phyloP scores from a whole-genome alignment of 2,888 invertebrate genomes.

The Aporophyla nigra region DNA sequence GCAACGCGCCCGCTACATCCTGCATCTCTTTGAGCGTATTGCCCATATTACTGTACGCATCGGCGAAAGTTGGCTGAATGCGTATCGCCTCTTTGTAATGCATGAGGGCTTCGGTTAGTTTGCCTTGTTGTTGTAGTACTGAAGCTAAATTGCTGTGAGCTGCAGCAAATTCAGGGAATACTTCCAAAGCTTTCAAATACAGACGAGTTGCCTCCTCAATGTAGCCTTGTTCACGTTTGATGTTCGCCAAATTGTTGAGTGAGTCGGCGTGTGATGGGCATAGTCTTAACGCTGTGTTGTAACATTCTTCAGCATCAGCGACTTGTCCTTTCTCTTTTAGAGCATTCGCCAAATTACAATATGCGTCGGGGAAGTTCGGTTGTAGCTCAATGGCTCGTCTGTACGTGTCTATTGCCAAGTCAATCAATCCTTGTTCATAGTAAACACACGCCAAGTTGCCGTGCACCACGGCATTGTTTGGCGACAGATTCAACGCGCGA shows the following conservation, averaged over 20 bases:
- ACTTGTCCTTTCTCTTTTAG: constrained; percentile 99
- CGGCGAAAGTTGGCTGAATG: constrained; percentile 99
- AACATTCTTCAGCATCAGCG: constrained; percentile 98
- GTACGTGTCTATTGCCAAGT: constrained; percentile 99
- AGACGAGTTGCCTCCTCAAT: constrained; percentile 99
- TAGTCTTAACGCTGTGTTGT: constrained; percentile 98
- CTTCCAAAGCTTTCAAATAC: constrained; percentile 97
- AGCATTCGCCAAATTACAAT: constrained; percentile 99
- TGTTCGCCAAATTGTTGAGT: constrained; percentile 99
- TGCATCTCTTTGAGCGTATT: constrained; percentile 99
- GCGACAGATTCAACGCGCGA: constrained; percentile 98
- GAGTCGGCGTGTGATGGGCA: constrained; percentile 99
- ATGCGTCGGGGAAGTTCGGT: constrained; percentile 99
- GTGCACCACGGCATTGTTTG: constrained; percentile 99
- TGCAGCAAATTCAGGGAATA: constrained; percentile 99
- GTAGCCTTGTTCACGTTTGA: constrained; percentile 99
- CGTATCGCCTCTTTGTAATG: constrained; percentile 99
- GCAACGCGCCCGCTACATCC: constrained; percentile 98
- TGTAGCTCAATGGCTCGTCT: constrained; percentile 99
- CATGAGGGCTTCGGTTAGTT: constrained; percentile 98
- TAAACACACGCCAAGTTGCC: constrained; percentile 99
- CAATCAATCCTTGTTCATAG: constrained; percentile 99
- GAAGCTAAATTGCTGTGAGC: constrained; percentile 99
- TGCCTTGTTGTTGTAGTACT: constrained; percentile 99
- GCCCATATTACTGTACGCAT: constrained; percentile 99